Percentiles rank a stretch among this genome's conserved stretches.
Conservation (phyloP, 2,113 vertebrate genomes). For the Chaenogobius annularis region DNA sequence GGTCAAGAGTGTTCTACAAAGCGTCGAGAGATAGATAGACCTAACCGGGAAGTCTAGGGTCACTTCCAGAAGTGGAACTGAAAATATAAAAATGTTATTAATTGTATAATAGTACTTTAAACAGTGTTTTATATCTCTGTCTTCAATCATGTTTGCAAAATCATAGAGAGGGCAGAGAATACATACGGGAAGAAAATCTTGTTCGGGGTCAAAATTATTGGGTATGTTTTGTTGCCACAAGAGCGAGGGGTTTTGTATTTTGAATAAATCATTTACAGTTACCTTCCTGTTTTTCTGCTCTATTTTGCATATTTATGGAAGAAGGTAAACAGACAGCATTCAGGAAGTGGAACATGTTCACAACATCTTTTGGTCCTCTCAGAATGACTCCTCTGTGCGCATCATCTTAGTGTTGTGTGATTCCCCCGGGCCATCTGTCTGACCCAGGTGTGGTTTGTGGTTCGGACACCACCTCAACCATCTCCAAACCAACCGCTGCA, state of each 20-base stretch:
- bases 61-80: no score
- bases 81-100: no score
- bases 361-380: constrained; percentile 73
- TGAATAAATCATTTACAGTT: neutral
- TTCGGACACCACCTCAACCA: constrained; percentile 61
- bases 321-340: constrained; percentile 41
- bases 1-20: no score
- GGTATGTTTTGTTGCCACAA: neutral
- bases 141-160: neutral
- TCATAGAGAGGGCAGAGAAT: neutral
- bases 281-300: neutral
- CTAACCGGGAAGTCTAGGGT: neutral
- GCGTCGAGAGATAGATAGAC: neutral
- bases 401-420: constrained; percentile 66
- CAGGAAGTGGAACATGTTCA: constrained; percentile 67
- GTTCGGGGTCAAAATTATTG: neutral
- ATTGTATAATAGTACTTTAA: no score
- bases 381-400: constrained; percentile 77
- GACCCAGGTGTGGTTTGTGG: constrained; percentile 64
- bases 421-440: constrained; percentile 61
- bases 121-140: no score
- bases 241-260: neutral
- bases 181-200: neutral
- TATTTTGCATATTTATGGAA: neutral
- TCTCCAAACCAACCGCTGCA: constrained; percentile 77